Evolutionary conservation across 2,797 vertebrate species (phyloP).

Genomic region (Novumbra hubbsi): DNA sequence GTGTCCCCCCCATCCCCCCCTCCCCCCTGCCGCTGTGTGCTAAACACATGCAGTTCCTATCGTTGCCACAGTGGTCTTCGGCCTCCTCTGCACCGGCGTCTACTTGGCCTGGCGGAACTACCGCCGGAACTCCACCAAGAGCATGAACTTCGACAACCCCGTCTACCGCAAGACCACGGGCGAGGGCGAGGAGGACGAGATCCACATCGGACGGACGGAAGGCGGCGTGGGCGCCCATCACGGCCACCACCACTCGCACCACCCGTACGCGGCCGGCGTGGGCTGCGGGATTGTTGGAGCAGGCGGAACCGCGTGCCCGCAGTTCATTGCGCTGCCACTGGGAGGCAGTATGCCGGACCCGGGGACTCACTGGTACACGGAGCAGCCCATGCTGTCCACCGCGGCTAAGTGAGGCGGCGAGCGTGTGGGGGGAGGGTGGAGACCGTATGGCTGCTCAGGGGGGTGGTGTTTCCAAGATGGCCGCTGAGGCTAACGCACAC

Average conservation of each 20-base stretch:
- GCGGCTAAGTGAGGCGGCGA: conserved; percentile 66
- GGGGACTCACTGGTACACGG: conserved; percentile 79
- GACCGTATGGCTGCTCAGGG: conserved; percentile 3
- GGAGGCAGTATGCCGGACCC: conserved; percentile 75
- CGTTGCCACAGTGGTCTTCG: conserved; percentile 84
- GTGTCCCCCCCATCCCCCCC: conserved; percentile 45
- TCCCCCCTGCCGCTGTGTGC: conserved; percentile 70
- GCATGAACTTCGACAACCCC: conserved; percentile 99
- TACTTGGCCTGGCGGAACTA: conserved; percentile 97
- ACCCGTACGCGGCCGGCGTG: conserved; percentile 75
- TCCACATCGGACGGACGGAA: conserved; percentile 91
- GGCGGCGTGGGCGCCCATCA: conserved; percentile 69
- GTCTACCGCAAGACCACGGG: conserved; percentile 94
- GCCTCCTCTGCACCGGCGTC: conserved; percentile 85
- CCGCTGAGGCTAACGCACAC: conserved; percentile 43
- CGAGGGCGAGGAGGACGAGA: conserved; percentile 92
- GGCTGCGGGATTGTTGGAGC: conserved; percentile 78
- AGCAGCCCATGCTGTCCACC: conserved; percentile 73
- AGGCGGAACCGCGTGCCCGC: conserved; percentile 70
- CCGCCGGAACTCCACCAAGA: conserved; percentile 95
- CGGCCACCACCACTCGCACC: conserved; percentile 60
- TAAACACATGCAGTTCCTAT: conserved; percentile 81
- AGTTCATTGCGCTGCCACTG: conserved; percentile 77
- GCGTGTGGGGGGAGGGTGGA: not conserved
- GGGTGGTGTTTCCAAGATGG: conserved; percentile 10